Base-by-base conservation (phyloP, 2,888 invertebrate species). In the Trachelus troglodyta region DNA sequence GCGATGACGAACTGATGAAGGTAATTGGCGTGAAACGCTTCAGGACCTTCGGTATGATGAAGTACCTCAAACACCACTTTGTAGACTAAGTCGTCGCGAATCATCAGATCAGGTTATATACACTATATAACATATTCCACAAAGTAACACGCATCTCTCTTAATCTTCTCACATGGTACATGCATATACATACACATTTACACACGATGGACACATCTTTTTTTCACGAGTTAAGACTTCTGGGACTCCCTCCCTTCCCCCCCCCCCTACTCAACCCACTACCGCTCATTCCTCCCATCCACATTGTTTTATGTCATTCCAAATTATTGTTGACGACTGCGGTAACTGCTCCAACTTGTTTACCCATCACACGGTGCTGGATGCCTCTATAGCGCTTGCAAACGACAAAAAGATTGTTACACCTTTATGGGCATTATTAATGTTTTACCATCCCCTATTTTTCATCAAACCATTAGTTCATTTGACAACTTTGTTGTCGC, bases 41-140 rank as follows among this genome's bases (percentile, higher is more conserved):
- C 94, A 95, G 97, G 86, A 97, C 97, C 77, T 98, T 98, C 88
- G 98, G 98, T 82, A 98, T 98, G 98, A 97, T 98, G 96, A 98
- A 98, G 92, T 97, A 97, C 92, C 94, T 99, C 86, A 98, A 98
- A 92, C 95, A 95, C 82, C 98, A 98, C 93, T 98, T 98, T 92
- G 92, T 94, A 88, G 94, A 94, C 87, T 94, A 93, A 93, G 69
- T 56, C 56, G 56, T 56, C 23, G 34, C 71, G 33, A 71, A 71
- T 33, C 71, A 31, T 23, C 23, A 56, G 23, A 56, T 56, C 86
- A 84, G 82, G 81, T 86, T 86, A 87, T 82, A 87, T 82, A 85
- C 84, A 84, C 83, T 84, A 81, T 85, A 88, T 85, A 82, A 86
- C 83, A 85, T 85, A 86, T 87, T 89, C 86, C 86, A 83, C 78